These are phyloP conservation scores for Archaeoteleia sp. DNA, from an alignment of 2,888 invertebrate species.

Conservation along the genomic window DNA sequence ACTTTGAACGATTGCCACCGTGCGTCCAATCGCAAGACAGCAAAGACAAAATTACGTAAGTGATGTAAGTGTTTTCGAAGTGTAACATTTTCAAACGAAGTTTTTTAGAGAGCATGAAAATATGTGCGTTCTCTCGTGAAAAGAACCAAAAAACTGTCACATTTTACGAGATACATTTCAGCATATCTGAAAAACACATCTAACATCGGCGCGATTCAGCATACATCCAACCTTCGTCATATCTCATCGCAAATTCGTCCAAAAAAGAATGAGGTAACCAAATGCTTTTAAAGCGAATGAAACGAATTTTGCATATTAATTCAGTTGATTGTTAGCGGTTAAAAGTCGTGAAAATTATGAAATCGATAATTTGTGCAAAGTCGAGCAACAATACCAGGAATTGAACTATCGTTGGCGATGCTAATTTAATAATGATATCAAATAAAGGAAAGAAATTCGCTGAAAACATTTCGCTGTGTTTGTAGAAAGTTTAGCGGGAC, in stretches of 20 bases:
- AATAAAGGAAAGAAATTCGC: too few relatives aligned
- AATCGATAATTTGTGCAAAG: too few relatives aligned
- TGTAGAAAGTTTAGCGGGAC: conserved; percentile 3
- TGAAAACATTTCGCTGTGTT: too few relatives aligned
- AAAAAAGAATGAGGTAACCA: conserved; percentile 33
- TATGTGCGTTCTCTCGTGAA: not conserved
- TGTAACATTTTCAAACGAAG: not conserved
- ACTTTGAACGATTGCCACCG: conserved; percentile 19
- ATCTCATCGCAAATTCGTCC: conserved; percentile 9
- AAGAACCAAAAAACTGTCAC: conserved; percentile 4
- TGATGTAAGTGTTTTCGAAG: conserved; percentile 20
- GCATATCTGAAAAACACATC: conserved; percentile 6
- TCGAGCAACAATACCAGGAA: too few relatives aligned
- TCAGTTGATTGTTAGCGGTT: too few relatives aligned
- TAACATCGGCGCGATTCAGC: not conserved
- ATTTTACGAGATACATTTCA: conserved; percentile 12
- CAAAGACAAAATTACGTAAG: conserved; percentile 27
- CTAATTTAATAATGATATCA: too few relatives aligned
- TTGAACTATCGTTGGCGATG: too few relatives aligned
- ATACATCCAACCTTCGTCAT: not conserved
- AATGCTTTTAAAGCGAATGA: conserved; percentile 6
- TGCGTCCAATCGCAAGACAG: not conserved
- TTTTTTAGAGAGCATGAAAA: not conserved
- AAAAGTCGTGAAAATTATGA: too few relatives aligned
- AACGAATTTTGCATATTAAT: not conserved